These are phyloP conservation scores for Myodes glareolus DNA, from an alignment of 2,113 vertebrate species.

Conservation along the genomic window DNA sequence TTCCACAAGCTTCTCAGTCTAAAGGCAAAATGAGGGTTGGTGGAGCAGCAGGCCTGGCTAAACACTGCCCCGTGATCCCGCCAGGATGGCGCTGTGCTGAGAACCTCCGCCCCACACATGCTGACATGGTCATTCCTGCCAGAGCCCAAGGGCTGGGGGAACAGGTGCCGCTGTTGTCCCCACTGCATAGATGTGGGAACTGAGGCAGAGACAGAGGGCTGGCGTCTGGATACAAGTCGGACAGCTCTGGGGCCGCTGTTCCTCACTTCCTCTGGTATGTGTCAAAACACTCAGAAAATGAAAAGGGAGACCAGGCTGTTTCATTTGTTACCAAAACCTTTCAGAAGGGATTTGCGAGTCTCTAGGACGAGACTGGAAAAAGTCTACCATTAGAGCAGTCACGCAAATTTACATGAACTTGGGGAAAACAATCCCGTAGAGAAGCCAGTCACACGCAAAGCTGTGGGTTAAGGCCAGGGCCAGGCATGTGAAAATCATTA, in stretches of 20 bases:
- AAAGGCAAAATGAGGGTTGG: not conserved
- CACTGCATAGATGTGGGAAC: not conserved
- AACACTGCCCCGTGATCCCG: fast-evolving
- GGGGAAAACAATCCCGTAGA: not conserved
- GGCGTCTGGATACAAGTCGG: not conserved
- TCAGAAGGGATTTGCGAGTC: not conserved
- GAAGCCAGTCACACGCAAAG: not conserved
- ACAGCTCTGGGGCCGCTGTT: not conserved
- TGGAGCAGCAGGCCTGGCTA: not conserved
- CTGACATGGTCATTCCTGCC: not conserved
- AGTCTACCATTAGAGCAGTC: conserved; percentile 25
- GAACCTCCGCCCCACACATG: fast-evolving
- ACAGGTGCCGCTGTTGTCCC: fast-evolving
- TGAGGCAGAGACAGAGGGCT: not conserved
- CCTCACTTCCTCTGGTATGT: not conserved
- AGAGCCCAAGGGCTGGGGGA: too few relatives aligned
- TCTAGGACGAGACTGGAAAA: conserved; percentile 54
- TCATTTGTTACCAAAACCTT: conserved; percentile 24
- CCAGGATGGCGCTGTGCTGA: not conserved
- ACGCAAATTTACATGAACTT: not conserved
- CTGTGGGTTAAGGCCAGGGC: not conserved
- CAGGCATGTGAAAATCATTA: conserved; percentile 17
- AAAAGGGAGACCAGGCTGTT: not conserved
- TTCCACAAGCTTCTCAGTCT: not conserved
- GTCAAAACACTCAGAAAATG: conserved; percentile 14